Conservation (phyloP, 2,888 invertebrate species). For the Lasius fuliginosus region DNA sequence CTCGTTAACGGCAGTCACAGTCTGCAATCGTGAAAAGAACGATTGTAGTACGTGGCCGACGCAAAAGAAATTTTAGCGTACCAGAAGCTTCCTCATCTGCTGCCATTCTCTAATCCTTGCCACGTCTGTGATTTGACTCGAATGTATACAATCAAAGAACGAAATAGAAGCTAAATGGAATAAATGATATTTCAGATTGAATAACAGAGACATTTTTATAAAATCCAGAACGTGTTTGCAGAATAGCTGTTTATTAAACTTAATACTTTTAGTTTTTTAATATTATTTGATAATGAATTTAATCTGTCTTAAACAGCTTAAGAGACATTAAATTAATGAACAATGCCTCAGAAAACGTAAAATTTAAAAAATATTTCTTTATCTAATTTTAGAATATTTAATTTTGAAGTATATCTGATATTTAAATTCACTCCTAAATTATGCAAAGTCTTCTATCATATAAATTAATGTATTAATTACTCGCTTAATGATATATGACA, state of each 20-base stretch:
- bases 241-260: neutral
- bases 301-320: neutral
- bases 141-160: neutral
- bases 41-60: slow-evolving; percentile 58
- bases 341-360: neutral
- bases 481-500: slow-evolving; percentile 1
- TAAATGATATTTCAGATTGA: neutral
- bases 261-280: neutral
- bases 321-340: slow-evolving; percentile 8
- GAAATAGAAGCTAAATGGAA: neutral
- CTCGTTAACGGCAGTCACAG: slow-evolving; percentile 70
- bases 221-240: neutral
- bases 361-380: neutral
- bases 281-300: neutral
- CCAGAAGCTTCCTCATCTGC: slow-evolving; percentile 56
- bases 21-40: slow-evolving; percentile 67
- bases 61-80: slow-evolving; percentile 66
- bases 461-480: neutral
- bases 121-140: slow-evolving; percentile 1
- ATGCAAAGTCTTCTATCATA: neutral
- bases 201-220: neutral
- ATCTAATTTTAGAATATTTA: neutral
- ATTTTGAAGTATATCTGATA: neutral
- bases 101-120: slow-evolving; percentile 28
- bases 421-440: neutral